These are phyloP conservation scores for Drosophila monieri DNA, from an alignment of 2,888 invertebrate genomes.

Conservation along the genomic window DNA sequence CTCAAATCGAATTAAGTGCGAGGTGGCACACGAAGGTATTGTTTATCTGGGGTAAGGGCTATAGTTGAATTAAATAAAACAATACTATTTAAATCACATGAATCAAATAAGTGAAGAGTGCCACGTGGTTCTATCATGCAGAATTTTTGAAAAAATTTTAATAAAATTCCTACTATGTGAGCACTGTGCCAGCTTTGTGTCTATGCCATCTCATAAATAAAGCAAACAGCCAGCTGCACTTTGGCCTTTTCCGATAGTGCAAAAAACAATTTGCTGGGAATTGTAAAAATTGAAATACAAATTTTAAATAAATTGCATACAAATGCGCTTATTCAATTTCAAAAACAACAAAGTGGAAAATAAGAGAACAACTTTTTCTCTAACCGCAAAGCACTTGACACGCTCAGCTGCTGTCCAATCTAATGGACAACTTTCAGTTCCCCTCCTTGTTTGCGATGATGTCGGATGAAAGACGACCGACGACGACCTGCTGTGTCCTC, in stretches of 20 bases:
- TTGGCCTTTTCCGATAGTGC: constrained; percentile 43
- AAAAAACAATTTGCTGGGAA: constrained; percentile 59
- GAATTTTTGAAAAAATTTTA: background rate
- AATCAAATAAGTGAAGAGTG: constrained; percentile 16
- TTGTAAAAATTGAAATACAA: constrained; percentile 45
- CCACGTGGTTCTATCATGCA: background rate
- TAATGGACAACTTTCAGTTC: constrained; percentile 58
- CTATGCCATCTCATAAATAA: constrained; percentile 26
- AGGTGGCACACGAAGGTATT: constrained; percentile 42
- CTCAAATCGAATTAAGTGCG: constrained; percentile 43
- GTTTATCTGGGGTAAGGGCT: background rate
- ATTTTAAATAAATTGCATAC: constrained; percentile 73
- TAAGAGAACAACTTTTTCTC: constrained; percentile 30
- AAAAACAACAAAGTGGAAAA: constrained; percentile 40
- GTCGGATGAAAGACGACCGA: constrained; percentile 30
- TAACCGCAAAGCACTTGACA: constrained; percentile 73
- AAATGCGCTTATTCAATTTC: constrained; percentile 73
- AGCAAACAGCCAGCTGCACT: constrained; percentile 41
- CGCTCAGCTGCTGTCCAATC: constrained; percentile 69
- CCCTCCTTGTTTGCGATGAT: constrained; percentile 4
- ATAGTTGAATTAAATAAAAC: constrained; percentile 11
- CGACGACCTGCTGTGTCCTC: constrained; percentile 25
- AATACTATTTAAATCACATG: constrained; percentile 16
- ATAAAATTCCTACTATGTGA: constrained; percentile 13
- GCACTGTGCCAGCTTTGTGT: constrained; percentile 2